These are phyloP conservation scores for Ormia ochracea DNA, from an alignment of 2,888 invertebrate genomes.

Conservation along the genomic window DNA sequence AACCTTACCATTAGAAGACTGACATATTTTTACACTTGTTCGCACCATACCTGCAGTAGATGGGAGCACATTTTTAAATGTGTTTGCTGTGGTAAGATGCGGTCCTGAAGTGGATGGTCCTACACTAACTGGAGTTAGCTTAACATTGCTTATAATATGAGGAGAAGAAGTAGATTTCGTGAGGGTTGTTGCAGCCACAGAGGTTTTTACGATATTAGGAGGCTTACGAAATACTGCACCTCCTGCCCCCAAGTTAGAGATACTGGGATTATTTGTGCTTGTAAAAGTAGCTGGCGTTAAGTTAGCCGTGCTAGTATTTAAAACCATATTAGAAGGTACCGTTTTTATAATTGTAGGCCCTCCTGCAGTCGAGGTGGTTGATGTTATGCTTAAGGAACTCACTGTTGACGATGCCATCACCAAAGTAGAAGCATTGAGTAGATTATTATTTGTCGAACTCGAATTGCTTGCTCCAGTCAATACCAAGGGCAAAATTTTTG, in stretches of 20 bases:
- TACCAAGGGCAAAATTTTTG: constrained; percentile 66
- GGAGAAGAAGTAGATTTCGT: constrained; percentile 58
- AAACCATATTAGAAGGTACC: constrained; percentile 60
- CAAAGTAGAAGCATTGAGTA: constrained; percentile 62
- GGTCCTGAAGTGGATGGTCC: constrained; percentile 47
- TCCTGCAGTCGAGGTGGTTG: constrained; percentile 36
- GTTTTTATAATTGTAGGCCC: constrained; percentile 59
- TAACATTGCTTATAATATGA: constrained; percentile 72
- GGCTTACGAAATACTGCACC: constrained; percentile 66
- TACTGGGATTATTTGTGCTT: constrained; percentile 53
- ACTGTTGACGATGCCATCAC: constrained; percentile 44
- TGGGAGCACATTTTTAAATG: constrained; percentile 68
- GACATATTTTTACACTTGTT: constrained; percentile 73
- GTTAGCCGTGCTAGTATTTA: constrained; percentile 56
- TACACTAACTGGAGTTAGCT: constrained; percentile 66
- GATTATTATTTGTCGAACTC: constrained; percentile 36
- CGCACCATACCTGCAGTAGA: constrained; percentile 70
- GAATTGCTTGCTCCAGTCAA: constrained; percentile 39
- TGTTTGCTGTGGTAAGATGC: constrained; percentile 46
- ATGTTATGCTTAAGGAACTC: constrained; percentile 25
- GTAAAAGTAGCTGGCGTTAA: constrained; percentile 56
- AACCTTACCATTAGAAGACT: constrained; percentile 74
- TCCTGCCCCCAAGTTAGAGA: constrained; percentile 60
- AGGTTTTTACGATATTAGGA: constrained; percentile 65
- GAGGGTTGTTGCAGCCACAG: constrained; percentile 1